Evolutionary conservation across 1,140 invertebrate species (phyloP).

Genomic region (Kradibia gibbosae): DNA sequence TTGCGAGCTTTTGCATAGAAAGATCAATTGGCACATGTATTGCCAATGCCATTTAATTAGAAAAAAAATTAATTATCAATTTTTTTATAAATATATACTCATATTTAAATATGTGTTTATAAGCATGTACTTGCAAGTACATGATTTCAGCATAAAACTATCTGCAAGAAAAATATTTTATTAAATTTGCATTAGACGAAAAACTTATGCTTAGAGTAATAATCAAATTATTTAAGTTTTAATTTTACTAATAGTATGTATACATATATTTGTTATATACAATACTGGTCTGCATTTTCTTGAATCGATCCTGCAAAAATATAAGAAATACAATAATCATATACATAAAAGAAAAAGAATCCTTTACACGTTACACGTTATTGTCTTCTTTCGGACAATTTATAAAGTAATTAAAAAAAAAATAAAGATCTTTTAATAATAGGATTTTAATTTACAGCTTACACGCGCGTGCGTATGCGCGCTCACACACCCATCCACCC

Average conservation of each 20-base stretch:
- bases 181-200: background rate
- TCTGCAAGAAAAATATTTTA: background rate
- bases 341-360: background rate
- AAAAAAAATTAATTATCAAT: background rate
- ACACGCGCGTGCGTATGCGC: background rate
- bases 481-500: background rate
- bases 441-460: background rate
- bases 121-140: slow-evolving; percentile 16
- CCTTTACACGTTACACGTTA: background rate
- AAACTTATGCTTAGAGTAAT: slow-evolving; percentile 16
- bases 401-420: background rate
- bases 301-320: background rate
- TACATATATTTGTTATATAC: background rate
- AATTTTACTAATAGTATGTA: slow-evolving; percentile 11
- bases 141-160: slow-evolving; percentile 4
- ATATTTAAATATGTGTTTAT: slow-evolving; percentile 24
- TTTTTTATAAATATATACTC: background rate
- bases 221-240: slow-evolving; percentile 30
- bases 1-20: background rate
- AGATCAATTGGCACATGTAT: background rate
- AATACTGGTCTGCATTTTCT: background rate
- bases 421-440: background rate
- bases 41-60: background rate
- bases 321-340: background rate
- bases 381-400: background rate